Evolutionary conservation across 2,888 invertebrate species (phyloP).

Genomic region (Heteromyza rotundicornis): DNA sequence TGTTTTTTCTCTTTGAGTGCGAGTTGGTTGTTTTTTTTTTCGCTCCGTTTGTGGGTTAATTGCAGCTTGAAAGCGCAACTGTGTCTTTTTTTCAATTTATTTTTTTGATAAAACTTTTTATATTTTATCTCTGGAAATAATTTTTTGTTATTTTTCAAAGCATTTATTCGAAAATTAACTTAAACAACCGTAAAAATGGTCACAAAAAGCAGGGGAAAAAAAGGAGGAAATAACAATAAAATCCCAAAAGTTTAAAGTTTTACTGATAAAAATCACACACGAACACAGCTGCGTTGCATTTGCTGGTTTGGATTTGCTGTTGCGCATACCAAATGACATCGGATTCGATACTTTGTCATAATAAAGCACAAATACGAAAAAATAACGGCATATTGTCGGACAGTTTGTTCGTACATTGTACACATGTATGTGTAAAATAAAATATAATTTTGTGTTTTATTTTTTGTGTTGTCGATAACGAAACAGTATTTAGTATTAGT

Average conservation of each 20-base stretch:
- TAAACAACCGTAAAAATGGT: neutral
- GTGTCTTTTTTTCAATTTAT: neutral
- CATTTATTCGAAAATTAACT: constrained; percentile 1
- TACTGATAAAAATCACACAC: too few relatives aligned
- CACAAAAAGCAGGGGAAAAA: constrained; percentile 8
- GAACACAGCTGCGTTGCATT: constrained; percentile 1
- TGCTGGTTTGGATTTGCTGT: too few relatives aligned
- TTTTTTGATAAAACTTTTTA: neutral
- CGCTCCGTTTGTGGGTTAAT: constrained; percentile 1
- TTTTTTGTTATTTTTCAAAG: neutral
- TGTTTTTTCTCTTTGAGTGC: too few relatives aligned
- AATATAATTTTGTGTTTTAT: too few relatives aligned
- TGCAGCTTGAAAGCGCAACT: neutral
- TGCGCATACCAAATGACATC: neutral
- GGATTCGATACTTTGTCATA: neutral
- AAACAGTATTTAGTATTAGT: too few relatives aligned
- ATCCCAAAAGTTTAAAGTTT: too few relatives aligned
- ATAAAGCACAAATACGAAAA: neutral
- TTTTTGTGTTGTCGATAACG: too few relatives aligned
- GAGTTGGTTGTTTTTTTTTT: too few relatives aligned
- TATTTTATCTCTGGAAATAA: neutral
- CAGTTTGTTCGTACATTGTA: neutral
- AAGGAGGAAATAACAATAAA: too few relatives aligned
- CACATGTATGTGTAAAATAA: too few relatives aligned
- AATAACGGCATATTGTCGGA: too few relatives aligned